Conservation (phyloP, 2,113 vertebrate species). For the Stercorarius parasiticus region DNA sequence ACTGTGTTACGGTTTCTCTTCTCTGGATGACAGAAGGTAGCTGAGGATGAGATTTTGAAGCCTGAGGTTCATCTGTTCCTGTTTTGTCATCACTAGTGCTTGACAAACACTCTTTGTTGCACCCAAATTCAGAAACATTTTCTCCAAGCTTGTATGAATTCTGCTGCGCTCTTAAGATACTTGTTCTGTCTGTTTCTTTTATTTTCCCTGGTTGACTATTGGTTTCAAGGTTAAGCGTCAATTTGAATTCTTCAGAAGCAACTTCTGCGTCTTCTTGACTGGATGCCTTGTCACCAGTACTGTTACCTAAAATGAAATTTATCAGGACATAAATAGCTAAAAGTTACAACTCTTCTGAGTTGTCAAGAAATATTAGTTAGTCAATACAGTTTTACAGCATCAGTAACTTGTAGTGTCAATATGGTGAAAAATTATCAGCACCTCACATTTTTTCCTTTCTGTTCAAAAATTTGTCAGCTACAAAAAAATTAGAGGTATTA, state of each 20-base stretch:
- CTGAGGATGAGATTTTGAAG: slow-evolving; percentile 21
- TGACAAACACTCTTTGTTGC: not conserved
- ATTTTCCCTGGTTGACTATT: slow-evolving; percentile 4
- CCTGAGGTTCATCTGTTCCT: slow-evolving; percentile 12
- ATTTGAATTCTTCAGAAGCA: slow-evolving; percentile 66
- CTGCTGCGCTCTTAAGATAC: not conserved
- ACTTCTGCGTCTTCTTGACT: slow-evolving; percentile 25
- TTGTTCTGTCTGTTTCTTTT: slow-evolving; percentile 49
- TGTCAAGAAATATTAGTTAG: not conserved
- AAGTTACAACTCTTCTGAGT: not conserved
- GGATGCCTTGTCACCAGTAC: slow-evolving; percentile 15
- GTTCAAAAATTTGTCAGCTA: not conserved
- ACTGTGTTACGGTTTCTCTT: not conserved
- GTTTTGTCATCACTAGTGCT: slow-evolving; percentile 21
- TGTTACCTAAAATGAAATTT: slow-evolving; percentile 56
- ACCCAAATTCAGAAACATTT: slow-evolving; percentile 11
- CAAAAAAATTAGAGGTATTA: not conserved
- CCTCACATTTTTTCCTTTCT: not conserved
- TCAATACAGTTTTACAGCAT: not conserved
- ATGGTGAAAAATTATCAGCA: not conserved
- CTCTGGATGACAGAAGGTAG: slow-evolving; percentile 5
- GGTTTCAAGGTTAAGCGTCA: slow-evolving; percentile 33
- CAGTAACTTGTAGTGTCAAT: not conserved
- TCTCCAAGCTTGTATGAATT: slow-evolving; percentile 26
- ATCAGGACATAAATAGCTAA: not conserved